Percentiles rank a stretch among this genome's conserved stretches.
These are phyloP conservation scores for Folsomia manolachei DNA, from an alignment of 2,888 invertebrate genomes.

Conservation along the genomic window DNA sequence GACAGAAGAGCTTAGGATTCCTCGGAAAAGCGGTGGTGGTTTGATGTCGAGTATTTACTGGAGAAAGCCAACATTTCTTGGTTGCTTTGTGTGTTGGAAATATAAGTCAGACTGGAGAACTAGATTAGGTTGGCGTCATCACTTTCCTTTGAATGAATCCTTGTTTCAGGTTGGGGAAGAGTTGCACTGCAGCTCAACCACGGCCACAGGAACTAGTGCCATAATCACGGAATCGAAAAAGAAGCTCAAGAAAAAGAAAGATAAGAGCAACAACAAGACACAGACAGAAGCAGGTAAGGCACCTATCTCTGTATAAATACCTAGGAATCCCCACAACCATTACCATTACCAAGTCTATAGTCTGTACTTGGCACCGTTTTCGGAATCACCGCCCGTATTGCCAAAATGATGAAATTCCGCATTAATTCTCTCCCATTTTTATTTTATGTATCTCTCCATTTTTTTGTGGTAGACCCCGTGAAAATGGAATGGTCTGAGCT, in stretches of 20 bases:
- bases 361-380: no score
- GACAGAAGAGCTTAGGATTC: background rate
- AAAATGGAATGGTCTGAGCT: slow-evolving; percentile 51
- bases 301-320: background rate
- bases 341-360: no score
- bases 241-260: slow-evolving; percentile 47
- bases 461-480: slow-evolving; percentile 47
- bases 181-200: background rate
- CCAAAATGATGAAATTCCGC: background rate
- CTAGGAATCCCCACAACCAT: no score
- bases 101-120: no score
- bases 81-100: no score
- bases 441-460: no score
- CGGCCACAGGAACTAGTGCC: slow-evolving; percentile 17
- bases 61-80: background rate
- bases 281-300: slow-evolving; percentile 46
- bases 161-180: no score
- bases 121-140: no score
- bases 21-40: background rate
- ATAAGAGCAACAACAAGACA: slow-evolving; percentile 43
- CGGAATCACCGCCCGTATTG: background rate
- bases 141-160: background rate
- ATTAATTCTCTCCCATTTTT: background rate
- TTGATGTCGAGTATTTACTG: background rate
- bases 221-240: slow-evolving; percentile 39